Percentiles rank a stretch among this genome's conserved stretches.
Evolutionary conservation across 1,140 invertebrate species (phyloP).

Genomic region (Pemphigus obesinymphae): DNA sequence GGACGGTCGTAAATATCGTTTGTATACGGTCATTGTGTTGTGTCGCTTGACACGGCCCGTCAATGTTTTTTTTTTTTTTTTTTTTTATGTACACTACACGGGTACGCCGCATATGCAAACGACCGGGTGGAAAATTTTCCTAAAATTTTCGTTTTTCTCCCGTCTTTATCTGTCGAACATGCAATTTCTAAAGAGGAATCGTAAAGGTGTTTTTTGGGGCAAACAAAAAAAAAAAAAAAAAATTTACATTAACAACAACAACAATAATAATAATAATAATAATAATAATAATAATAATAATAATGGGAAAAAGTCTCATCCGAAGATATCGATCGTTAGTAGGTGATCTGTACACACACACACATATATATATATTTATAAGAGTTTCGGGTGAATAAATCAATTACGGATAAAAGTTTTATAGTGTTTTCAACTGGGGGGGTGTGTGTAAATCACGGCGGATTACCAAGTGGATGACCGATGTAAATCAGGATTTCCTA

Average conservation of each 20-base stretch:
- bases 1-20: neutral
- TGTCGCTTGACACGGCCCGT: neutral
- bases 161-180: neutral
- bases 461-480: constrained; percentile 29
- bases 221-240: too few species aligned
- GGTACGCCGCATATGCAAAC: neutral
- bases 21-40: neutral
- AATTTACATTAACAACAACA: neutral
- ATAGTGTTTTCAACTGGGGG: constrained; percentile 12
- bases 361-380: too few species aligned
- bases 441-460: constrained; percentile 19
- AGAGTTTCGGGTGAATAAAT: constrained; percentile 18
- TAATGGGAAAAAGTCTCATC: neutral
- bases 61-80: too few species aligned
- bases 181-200: neutral
- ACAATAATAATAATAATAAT: neutral
- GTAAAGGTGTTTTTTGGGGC: too few species aligned
- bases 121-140: neutral
- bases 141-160: neutral
- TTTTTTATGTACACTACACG: too few species aligned
- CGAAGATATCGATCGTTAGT: constrained; percentile 11
- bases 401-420: constrained; percentile 37
- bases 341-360: neutral
- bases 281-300: too few species aligned
- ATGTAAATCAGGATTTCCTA: constrained; percentile 41